Conservation (phyloP, 2,888 invertebrate genomes). For the Melieria omissa region DNA sequence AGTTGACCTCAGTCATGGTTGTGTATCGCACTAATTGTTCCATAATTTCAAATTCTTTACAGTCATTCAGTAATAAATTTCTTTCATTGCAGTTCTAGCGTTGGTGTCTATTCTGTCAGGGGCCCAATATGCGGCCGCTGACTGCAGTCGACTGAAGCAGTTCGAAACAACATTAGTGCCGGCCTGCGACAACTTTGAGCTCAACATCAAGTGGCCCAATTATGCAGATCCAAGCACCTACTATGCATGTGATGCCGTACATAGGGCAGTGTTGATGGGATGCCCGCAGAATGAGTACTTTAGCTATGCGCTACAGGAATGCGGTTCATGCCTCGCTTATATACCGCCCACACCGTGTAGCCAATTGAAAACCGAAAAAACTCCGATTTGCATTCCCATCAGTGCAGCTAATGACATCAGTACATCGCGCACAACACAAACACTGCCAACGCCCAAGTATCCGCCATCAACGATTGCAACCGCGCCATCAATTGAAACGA, state of each 20-base stretch:
- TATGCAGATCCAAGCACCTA: constrained; percentile 45
- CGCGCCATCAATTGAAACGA: constrained; percentile 47
- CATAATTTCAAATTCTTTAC: neutral
- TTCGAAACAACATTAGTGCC: constrained; percentile 41
- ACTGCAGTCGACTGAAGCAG: constrained; percentile 6
- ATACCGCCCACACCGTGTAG: constrained; percentile 50
- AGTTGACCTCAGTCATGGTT: no score
- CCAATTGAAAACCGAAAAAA: constrained; percentile 35
- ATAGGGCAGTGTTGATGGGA: neutral
- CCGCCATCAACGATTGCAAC: constrained; percentile 37
- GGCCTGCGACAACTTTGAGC: constrained; percentile 37
- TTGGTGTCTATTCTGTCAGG: constrained; percentile 45
- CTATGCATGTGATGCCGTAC: constrained; percentile 45
- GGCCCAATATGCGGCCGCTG: constrained; percentile 21
- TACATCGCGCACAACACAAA: neutral
- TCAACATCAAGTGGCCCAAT: constrained; percentile 48
- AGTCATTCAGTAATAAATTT: neutral
- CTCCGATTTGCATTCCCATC: constrained; percentile 19
- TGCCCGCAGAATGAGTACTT: constrained; percentile 51
- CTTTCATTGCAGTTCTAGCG: constrained; percentile 49
- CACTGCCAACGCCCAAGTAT: constrained; percentile 27
- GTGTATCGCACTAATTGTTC: no score
- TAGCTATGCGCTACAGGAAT: constrained; percentile 52
- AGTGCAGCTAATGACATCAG: neutral
- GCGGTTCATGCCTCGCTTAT: constrained; percentile 47